A percentile compares a stretch with the other conserved stretches of the same genome.
Conservation (phyloP, 2,888 invertebrate genomes). For the Halictus ligatus region DNA sequence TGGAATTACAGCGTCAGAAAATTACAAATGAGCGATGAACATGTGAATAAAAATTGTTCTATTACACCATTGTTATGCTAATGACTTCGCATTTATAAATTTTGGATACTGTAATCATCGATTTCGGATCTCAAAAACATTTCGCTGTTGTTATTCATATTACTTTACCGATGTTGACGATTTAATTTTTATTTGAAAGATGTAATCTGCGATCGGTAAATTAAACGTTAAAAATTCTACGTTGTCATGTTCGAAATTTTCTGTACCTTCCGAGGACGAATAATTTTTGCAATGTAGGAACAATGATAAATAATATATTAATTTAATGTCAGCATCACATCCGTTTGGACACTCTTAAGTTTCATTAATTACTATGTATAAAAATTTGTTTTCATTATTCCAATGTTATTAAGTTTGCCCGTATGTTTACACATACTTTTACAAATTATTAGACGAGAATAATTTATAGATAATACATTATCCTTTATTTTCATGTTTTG, state of each 20-base stretch:
- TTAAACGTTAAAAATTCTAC: background rate
- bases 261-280: background rate
- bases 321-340: background rate
- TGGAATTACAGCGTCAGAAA: background rate
- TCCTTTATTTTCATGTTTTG: conserved; percentile 14
- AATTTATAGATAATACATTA: background rate
- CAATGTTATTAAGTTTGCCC: conserved; percentile 13
- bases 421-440: conserved; percentile 2
- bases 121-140: background rate
- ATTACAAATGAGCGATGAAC: background rate
- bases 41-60: background rate
- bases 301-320: background rate
- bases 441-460: background rate
- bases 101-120: background rate
- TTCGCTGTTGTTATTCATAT: background rate
- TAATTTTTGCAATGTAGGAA: background rate
- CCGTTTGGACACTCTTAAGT: background rate
- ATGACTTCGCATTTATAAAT: background rate
- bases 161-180: background rate
- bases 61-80: background rate
- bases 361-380: conserved; percentile 1
- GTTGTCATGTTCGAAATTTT: background rate
- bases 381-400: conserved; percentile 1
- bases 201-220: background rate
- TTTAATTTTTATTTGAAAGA: background rate